Base-by-base conservation (phyloP, 2,797 vertebrate species). In the Cygnus olor region DNA sequence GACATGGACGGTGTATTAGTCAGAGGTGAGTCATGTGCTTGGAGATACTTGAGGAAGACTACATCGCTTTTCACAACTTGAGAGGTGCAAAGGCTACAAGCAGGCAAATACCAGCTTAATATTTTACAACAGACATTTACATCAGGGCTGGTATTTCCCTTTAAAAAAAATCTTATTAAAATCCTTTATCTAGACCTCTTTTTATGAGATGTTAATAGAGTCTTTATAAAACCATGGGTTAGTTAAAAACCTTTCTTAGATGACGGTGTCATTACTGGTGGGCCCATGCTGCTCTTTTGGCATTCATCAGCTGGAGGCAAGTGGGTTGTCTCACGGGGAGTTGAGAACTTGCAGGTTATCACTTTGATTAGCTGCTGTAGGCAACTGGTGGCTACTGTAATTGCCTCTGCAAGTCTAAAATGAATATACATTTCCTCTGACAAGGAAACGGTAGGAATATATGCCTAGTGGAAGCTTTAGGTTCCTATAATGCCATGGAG, bases 331-430 rank as follows among this genome's bases (percentile, higher is more conserved):
- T 88, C 80, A 56, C 13, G 81, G 91, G 96, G 70, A 90, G 73
- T 38, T 66, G 94, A 91, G 93, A 96, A 86, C 88, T 85, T 96
- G 44, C 72, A 80, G 86, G 90, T 93, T 91, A 82, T 86, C 87
- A 81, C 96, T 96, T 90, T 86, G 95, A 96, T 94, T 93, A 95
- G 95, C 95, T 91, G 96, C 93, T 93, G 61, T 89, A 95, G 80
- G 93, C 88, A 88, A 83, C 96, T 90, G 85, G 86, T 80, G 88
- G 93, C 84, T 92, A 80, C 82, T 83, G 49, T 95, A 94, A 96
- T 92, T 96, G 88, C 89, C 88, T 95, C 93, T 0, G 0, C 73
- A 85, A 93, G 80, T 95, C 86, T 94, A 78, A 96, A 95, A 85
- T 85, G 96, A 96, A 91, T 85, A 91, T 82, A 72, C 81, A 77